Evolutionary conservation across 2,888 invertebrate genomes (phyloP), one percentile per base, ranked within the genome.

Genomic region (Drosophila mettleri): DNA sequence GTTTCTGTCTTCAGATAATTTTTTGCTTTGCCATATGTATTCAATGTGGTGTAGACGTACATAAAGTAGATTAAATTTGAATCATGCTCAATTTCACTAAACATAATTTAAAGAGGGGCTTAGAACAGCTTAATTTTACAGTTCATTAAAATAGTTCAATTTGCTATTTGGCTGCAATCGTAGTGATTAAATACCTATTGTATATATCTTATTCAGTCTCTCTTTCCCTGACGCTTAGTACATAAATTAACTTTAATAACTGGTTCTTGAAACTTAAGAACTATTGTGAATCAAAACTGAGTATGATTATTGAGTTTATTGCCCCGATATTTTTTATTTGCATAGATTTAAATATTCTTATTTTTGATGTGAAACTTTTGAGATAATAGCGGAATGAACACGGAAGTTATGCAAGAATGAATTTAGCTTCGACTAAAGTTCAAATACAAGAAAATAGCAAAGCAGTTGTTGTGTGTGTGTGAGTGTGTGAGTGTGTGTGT

Each of bases 341-440:
- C 48, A 49, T 49, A 34, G 9, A 22, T 22, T 34, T 49, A 10
- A 34, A 49, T 33, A 10, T 33, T 1, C 10, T 22, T 33, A 6
- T 34, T 34, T 22, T n/a, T n/a, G 24, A 5, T 49, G 49, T 6
- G 49, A 49, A 34, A 10, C n/a, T 34, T 34, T 49, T 16, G 20
- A 31, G 3, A 48, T 48, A 18, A 22, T 20, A 18, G 14, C n/a
- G 31, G 31, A 48, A 48, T 48, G 18, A 31, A 49, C 33, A 16
- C 49, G 49, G 49, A 49, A 49, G 49, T 49, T 22, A 22, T 33
- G 46, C 29, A 33, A 34, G 22, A 49, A 33, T 34, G 20, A 48
- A 31, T 16, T 45, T 27, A 6, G 16, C n/a, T 16, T 45, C n/a
- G 43, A 45, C 10, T 27, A 16, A 45, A 41, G 22, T 41, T 9